Conservation (phyloP, 2,888 invertebrate genomes). For the Mesorhabditis sp. region DNA sequence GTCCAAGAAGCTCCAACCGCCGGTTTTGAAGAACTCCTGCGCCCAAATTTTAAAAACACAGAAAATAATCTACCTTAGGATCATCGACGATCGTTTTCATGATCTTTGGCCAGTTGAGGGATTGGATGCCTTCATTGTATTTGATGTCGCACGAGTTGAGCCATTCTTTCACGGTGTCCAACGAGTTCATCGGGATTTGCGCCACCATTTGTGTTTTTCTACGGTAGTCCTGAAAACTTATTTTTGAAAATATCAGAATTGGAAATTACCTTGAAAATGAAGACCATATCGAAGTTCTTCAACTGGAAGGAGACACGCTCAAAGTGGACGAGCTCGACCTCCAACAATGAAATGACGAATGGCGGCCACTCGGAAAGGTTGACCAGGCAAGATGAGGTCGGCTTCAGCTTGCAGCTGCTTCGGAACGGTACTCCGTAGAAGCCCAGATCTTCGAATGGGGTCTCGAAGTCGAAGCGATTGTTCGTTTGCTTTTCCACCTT, state of each 20-base stretch:
- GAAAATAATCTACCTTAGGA: conserved; percentile 67
- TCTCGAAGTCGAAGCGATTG: conserved; percentile 94
- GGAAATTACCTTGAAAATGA: conserved; percentile 77
- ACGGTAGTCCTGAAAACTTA: conserved; percentile 73
- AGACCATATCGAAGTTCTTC: conserved; percentile 99
- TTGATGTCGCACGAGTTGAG: conserved; percentile 81
- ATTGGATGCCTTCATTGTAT: conserved; percentile 96
- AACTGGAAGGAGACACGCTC: conserved; percentile 96
- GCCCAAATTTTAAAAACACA: neutral
- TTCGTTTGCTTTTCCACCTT: conserved; percentile 84
- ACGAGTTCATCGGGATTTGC: conserved; percentile 97
- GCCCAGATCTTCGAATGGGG: conserved; percentile 93
- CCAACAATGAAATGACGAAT: conserved; percentile 86
- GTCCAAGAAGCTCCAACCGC: conserved; percentile 97
- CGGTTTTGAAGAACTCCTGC: conserved; percentile 89
- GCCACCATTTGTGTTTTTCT: conserved; percentile 92
- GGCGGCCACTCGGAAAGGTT: conserved; percentile 98
- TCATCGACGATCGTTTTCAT: conserved; percentile 99
- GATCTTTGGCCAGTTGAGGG: conserved; percentile 97
- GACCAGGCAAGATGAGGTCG: conserved; percentile 94
- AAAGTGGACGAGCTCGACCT: conserved; percentile 95
- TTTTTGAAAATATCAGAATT: neutral
- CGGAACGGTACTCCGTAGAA: conserved; percentile 96
- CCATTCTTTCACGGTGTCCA: conserved; percentile 85
- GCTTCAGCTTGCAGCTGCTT: conserved; percentile 70